Evolutionary conservation across 2,888 invertebrate genomes (phyloP).

Genomic region (Hyalella azteca): DNA sequence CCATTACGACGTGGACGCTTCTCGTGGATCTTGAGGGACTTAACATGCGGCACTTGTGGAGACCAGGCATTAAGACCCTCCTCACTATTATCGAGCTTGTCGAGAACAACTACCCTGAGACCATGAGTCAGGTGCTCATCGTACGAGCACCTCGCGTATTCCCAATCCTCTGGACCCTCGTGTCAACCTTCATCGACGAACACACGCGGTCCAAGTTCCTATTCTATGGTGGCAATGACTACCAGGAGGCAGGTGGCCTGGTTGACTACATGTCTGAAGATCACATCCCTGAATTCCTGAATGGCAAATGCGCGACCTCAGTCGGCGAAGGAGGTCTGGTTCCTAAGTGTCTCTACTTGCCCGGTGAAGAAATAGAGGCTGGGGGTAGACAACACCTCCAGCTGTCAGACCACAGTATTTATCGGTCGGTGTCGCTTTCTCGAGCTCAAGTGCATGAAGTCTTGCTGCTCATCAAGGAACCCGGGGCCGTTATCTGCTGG

Average conservation of each 20-base stretch:
- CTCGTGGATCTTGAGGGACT: constrained; percentile 91
- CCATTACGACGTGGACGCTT: constrained; percentile 87
- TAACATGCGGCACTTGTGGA: constrained; percentile 94
- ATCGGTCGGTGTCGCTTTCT: constrained; percentile 72
- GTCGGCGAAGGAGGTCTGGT: constrained; percentile 77
- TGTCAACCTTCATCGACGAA: constrained; percentile 82
- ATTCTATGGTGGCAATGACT: constrained; percentile 89
- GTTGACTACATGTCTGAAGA: constrained; percentile 84
- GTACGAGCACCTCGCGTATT: constrained; percentile 92
- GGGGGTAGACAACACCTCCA: constrained; percentile 60
- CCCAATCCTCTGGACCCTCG: constrained; percentile 93
- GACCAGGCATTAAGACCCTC: constrained; percentile 78
- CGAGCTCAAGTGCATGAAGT: constrained; percentile 77
- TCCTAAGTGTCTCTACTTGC: constrained; percentile 83
- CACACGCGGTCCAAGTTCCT: constrained; percentile 73
- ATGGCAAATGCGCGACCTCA: constrained; percentile 74
- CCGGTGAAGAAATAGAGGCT: constrained; percentile 65
- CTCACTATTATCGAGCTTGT: constrained; percentile 67
- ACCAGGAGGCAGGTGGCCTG: constrained; percentile 79
- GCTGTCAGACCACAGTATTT: constrained; percentile 72
- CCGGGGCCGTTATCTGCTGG: constrained; percentile 91
- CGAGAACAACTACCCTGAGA: constrained; percentile 94
- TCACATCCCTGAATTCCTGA: constrained; percentile 88
- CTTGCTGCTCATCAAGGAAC: constrained; percentile 78
- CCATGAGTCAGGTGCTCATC: constrained; percentile 82